These are phyloP conservation scores for Phaethornis superciliosus DNA, from an alignment of 2,113 vertebrate genomes.

Conservation along the genomic window DNA sequence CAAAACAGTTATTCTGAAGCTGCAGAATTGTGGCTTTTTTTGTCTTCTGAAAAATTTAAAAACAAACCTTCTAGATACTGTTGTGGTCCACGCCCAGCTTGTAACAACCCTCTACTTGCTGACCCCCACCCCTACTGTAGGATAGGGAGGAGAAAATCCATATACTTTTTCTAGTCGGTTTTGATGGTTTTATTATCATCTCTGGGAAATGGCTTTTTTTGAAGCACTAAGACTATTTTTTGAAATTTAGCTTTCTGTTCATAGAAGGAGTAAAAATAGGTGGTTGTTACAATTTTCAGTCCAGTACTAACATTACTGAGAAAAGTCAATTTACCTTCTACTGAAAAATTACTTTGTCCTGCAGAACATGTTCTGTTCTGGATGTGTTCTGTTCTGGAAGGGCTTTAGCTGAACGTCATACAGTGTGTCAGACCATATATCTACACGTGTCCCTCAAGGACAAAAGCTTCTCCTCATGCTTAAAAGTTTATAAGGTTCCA, in stretches of 20 bases:
- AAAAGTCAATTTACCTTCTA: neutral
- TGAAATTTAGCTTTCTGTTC: neutral
- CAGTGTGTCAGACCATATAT: neutral
- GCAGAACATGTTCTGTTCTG: neutral
- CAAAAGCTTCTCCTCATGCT: neutral
- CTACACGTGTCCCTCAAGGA: rapidly evolving
- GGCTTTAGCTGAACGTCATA: neutral
- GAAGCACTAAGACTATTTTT: neutral
- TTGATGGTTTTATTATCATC: neutral
- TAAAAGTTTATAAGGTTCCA: neutral
- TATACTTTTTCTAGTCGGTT: neutral
- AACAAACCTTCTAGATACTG: neutral
- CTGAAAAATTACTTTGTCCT: neutral
- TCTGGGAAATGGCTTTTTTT: neutral
- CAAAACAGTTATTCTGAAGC: neutral
- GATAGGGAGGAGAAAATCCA: no score
- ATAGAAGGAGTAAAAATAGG: neutral
- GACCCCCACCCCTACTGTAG: no score
- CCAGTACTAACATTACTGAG: neutral
- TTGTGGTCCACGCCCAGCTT: no score
- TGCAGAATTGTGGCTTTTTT: neutral
- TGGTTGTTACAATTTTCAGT: neutral
- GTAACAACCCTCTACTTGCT: no score
- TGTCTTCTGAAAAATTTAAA: neutral
- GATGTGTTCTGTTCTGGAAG: neutral